Base-by-base conservation (phyloP, 1,140 invertebrate genomes). In the Holotrichia oblita region DNA sequence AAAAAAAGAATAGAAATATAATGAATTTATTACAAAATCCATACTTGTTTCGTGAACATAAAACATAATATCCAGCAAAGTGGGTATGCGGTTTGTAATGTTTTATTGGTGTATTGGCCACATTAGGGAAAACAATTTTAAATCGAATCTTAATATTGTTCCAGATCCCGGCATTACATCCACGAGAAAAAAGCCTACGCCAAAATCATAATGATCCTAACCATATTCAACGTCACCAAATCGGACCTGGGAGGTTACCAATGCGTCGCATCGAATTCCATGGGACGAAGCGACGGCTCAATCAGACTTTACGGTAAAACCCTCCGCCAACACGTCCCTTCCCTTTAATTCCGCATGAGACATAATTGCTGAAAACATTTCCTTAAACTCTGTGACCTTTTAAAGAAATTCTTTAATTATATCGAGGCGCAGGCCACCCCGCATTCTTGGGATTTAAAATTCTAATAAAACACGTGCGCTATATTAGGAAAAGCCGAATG, bases 181-280 rank as follows among this genome's bases (percentile, higher is more conserved):
- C 85, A 87, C 69, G 90, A 91, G 83, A 88, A 90, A 79, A 89
- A 88, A 81, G 88, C 88, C 2, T 84, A 87, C 17, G 90, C 90
- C 80, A 89, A 90, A 85, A 86, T 94, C 12, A 90, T 90, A 77
- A 93, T 94, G 82, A 88, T 88, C 80, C 86, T 95, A 41, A 90
- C 89, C 76, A 92, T 95, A 82, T 88, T 88, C 24, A 88, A 91
- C 78, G 91, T 94, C 79, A 88, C 88, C 27, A 86, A 89, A 78
- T 86, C 88, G 55, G 94, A 95, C 85, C 89, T 91, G 59, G 93
- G 93, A 0, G 90, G 90, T 17, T 95, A 94, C 87, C 92, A 89
- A 48, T 95, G 94, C 85, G 90, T 93, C 3, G 91, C 93, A 2
- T 90, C 90, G 12, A 95, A 94, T 80, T 90, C 90, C 7, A 89